A percentile compares a stretch with the other conserved stretches of the same genome.
Conservation (phyloP, 2,888 invertebrate genomes). For the Merodon equestris region DNA sequence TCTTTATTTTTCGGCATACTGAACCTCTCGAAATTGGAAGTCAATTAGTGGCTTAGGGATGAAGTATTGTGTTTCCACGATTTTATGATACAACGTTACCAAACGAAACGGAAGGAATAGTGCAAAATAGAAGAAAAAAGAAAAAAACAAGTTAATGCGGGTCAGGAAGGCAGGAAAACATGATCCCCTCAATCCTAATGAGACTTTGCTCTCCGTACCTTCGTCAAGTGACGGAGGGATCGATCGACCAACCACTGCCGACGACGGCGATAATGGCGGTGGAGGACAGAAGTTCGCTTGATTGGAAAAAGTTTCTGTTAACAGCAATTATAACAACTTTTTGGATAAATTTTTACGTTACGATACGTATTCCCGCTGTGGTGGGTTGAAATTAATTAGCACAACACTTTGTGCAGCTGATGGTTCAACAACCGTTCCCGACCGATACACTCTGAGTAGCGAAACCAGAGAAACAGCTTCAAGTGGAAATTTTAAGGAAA, state of each 20-base stretch:
- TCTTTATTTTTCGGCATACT: background rate
- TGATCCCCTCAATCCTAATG: constrained; percentile 60
- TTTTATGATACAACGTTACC: too few species aligned
- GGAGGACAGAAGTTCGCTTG: constrained; percentile 55
- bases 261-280: constrained; percentile 9
- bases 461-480: background rate
- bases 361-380: constrained; percentile 30
- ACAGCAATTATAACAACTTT: constrained; percentile 68
- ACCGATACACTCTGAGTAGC: background rate
- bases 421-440: constrained; percentile 7
- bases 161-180: constrained; percentile 68
- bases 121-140: constrained; percentile 32
- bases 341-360: constrained; percentile 58
- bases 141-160: constrained; percentile 59
- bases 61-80: constrained; percentile 60
- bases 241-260: constrained; percentile 4
- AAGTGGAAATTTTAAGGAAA: constrained; percentile 44
- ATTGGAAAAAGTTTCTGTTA: constrained; percentile 68
- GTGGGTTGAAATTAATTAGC: constrained; percentile 58
- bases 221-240: constrained; percentile 13
- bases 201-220: constrained; percentile 33
- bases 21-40: constrained; percentile 59
- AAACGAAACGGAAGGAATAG: too few species aligned
- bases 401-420: constrained; percentile 36
- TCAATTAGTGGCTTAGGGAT: constrained; percentile 65